phyloP scores from a whole-genome alignment of 2,113 vertebrate genomes.

The Mustelus asterias region DNA sequence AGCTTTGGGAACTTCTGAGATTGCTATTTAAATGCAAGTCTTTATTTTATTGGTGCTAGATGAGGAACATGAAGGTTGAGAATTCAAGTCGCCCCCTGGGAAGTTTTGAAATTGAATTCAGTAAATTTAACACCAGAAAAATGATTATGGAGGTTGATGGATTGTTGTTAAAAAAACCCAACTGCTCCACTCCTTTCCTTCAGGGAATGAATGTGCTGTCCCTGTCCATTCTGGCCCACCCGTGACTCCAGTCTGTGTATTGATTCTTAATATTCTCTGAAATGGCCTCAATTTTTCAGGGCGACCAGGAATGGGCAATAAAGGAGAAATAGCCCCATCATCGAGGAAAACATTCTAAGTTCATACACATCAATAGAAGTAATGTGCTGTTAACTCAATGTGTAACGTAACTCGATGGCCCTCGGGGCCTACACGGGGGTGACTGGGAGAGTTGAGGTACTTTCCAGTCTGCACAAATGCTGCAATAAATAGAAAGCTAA shows the following conservation, averaged over 20 bases:
- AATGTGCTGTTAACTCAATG: not conserved
- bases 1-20: not conserved
- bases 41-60: not conserved
- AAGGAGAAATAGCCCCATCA: not conserved
- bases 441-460: not conserved
- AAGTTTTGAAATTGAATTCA: not conserved
- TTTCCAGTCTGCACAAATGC: not conserved
- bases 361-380: not conserved
- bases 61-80: not conserved
- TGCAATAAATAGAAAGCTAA: not conserved
- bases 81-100: not conserved
- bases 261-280: not conserved
- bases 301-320: no score
- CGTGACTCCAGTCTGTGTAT: not conserved
- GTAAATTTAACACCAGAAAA: not conserved
- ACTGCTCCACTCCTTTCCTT: not conserved
- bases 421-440: no score
- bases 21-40: not conserved
- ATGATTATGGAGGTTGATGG: not conserved
- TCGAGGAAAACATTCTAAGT: not conserved
- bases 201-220: not conserved
- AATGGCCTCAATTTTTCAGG: not conserved
- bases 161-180: not conserved
- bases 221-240: not conserved
- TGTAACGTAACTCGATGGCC: not conserved